Base-by-base conservation (phyloP, 2,797 vertebrate species). In the Coilia nasus region DNA sequence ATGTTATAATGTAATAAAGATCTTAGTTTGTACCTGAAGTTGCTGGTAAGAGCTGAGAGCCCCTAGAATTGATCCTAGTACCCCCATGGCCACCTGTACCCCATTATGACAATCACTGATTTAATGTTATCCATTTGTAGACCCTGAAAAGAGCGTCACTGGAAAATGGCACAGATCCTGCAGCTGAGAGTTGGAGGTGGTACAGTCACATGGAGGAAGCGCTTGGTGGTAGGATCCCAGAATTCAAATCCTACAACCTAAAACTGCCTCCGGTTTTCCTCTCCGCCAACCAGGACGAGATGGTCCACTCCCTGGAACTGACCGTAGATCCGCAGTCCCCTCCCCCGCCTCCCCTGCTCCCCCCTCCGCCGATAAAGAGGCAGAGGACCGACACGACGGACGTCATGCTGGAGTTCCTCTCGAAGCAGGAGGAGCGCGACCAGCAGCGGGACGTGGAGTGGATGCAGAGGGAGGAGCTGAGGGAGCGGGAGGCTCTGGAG, bases 401-500 rank as follows among this genome's bases (percentile, higher is more conserved):
- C 35, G 35, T 78, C 35, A 78, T 78, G 71, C 35, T 78, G 35
- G 71, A 78, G 35, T 78, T 44, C 71, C 71, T 78, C 25, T 21
- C 31, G 12, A 78, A 78, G 71, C 71, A 78, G 41, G 71, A 78
- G 71, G 71, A 78, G 17, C 71, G 71, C 0, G 71, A 78, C 71
- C 71, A 78, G 35, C 71, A 78, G 71, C 6, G 71, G 71, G 71
- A 78, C 71, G 21, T 78, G 6, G 71, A 78, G 17, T 78, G 71
- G 71, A 78, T 78, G 17, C 71, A 78, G 71, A 19, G 71, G 44
- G 71, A 78, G 71, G 71, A 78, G 19, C 15, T 78, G 17, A 82
- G 87, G 60, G 89, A 88, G 28, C 84, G 83, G 64, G 84, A 86
- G 25, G 83, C 83, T 2, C 60, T 87, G 86, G 84, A 88, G 35